Percentiles rank a stretch among this genome's conserved stretches.
phyloP scores from a whole-genome alignment of 2,888 invertebrate genomes.

The Lepidochitona cinerea region DNA sequence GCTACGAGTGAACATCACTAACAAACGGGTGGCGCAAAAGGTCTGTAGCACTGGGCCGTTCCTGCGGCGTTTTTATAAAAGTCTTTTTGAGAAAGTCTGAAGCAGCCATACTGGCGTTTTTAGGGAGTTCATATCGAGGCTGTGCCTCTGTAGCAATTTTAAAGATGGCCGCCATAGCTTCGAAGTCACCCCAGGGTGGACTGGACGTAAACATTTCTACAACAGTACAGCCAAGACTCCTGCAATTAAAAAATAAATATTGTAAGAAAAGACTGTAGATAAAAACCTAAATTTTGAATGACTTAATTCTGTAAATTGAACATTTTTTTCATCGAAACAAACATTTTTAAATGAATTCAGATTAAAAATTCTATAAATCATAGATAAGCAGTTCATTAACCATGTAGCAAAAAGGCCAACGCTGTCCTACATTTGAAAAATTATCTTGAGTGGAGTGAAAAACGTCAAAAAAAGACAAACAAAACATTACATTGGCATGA shows the following conservation, averaged over 20 bases:
- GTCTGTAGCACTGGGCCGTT: constrained; percentile 63
- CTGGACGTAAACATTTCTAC: constrained; percentile 70
- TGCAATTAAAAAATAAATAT: constrained; percentile 42
- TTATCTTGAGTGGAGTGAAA: no score
- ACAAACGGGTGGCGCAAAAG: constrained; percentile 45
- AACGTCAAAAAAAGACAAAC: no score
- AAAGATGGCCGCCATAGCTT: constrained; percentile 71
- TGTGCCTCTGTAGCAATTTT: constrained; percentile 67
- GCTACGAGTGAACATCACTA: constrained; percentile 1
- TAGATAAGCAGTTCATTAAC: no score
- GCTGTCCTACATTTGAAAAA: no score
- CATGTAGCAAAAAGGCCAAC: no score
- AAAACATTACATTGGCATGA: no score
- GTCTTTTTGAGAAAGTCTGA: constrained; percentile 60
- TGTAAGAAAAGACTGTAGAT: no score
- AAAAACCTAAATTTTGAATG: no score
- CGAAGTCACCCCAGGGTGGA: constrained; percentile 70
- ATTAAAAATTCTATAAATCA: no score
- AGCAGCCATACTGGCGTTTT: constrained; percentile 41
- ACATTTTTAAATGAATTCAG: no score
- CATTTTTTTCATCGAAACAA: no score
- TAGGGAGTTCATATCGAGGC: constrained; percentile 65
- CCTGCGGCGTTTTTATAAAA: constrained; percentile 53
- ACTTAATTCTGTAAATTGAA: no score
- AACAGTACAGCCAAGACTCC: constrained; percentile 71